Base-by-base conservation (phyloP, 2,113 vertebrate species). In the Fulica atra region DNA sequence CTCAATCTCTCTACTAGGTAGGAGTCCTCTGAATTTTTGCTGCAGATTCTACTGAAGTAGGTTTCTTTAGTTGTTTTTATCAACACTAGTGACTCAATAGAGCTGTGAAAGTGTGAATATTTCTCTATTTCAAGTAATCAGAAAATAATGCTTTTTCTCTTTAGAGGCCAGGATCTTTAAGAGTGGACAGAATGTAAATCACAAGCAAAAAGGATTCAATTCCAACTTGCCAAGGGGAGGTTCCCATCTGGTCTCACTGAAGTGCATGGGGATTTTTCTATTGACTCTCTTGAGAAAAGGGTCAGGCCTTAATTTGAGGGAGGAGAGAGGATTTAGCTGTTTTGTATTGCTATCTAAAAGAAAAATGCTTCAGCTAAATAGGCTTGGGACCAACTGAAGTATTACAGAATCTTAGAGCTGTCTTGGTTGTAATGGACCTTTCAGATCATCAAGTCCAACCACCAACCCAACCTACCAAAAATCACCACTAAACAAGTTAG, bases 81-180 rank as follows among this genome's bases (percentile, higher is more conserved):
- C 69, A 92, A 40, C 13, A 76, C 36, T 50, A 78, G 23, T 26
- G n/a, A 90, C 61, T 84, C 71, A 89, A 79, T 13, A 85, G 44
- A 94, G 26, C 38, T 81, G 44, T 76, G 83, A 60, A 95, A 86
- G 16, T 35, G 36, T 38, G 81, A 96, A 63, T 89, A 68, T 85
- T 79, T 81, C 48, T 74, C 13, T 76, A 14, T 50, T 87, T 44
- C 50, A 74, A 40, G 64, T 90, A 72, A 95, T 89, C 29, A 72
- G 63, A 25, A 87, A 88, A 92, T 40, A 77, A 82, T 64, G 44
- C 2, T 83, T 91, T 91, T 80, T 85, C 38, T 94, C 14, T 94
- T 96, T 63, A 85, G 82, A 88, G 93, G 88, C 65, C 72, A 95
- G 80, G 60, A 56, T 87, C 63, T 91, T 92, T 65, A 91, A 72